Evolutionary conservation across 2,888 invertebrate species (phyloP).

Genomic region (Volucella zonaria): DNA sequence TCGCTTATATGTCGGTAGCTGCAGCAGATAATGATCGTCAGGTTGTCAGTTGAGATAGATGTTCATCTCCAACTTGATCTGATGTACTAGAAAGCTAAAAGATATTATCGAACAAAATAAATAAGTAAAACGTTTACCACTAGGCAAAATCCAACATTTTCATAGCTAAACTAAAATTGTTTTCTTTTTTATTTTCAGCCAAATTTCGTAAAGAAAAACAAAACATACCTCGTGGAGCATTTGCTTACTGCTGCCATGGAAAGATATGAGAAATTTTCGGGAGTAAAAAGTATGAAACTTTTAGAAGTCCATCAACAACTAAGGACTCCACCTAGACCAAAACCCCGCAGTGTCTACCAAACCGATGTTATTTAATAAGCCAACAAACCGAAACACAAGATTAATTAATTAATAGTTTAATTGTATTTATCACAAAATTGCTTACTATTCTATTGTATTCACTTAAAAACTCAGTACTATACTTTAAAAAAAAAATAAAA

Average conservation of each 20-base stretch:
- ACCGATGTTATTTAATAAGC: constrained; percentile 80
- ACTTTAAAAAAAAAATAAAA: constrained; percentile 23
- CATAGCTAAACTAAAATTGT: background rate
- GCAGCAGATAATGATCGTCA: no score
- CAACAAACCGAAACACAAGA: constrained; percentile 1
- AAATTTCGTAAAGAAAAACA: constrained; percentile 82
- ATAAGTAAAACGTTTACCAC: no score
- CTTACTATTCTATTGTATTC: constrained; percentile 40
- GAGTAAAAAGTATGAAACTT: constrained; percentile 78
- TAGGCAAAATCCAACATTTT: background rate
- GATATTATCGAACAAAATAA: no score
- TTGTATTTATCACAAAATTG: constrained; percentile 50
- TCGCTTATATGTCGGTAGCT: no score
- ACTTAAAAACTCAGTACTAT: constrained; percentile 44
- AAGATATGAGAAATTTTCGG: constrained; percentile 80
- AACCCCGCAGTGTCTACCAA: constrained; percentile 82
- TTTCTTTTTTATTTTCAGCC: constrained; percentile 76
- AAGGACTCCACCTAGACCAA: constrained; percentile 79
- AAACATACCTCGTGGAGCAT: constrained; percentile 80
- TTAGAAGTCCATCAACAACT: constrained; percentile 77
- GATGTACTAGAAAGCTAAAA: no score
- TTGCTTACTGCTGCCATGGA: constrained; percentile 80
- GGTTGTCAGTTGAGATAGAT: no score
- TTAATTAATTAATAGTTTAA: background rate
- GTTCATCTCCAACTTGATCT: no score